These are phyloP conservation scores for Oscheius sp. DNA, from an alignment of 2,888 invertebrate species.

Conservation along the genomic window DNA sequence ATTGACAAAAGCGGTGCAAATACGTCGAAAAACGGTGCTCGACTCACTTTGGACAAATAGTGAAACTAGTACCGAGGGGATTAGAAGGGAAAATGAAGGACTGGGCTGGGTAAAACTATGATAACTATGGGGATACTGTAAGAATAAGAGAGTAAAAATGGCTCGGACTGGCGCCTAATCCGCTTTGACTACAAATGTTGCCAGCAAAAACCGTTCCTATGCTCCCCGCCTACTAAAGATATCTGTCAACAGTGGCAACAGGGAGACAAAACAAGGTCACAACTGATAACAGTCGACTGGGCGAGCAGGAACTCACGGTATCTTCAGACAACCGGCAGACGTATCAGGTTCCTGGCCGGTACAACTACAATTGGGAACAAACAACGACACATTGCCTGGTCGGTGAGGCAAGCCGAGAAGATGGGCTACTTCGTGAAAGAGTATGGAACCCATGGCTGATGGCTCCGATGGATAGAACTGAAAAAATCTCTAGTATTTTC, in stretches of 20 bases:
- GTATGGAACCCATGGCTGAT: conserved; percentile 71
- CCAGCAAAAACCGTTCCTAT: not conserved
- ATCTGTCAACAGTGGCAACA: no score
- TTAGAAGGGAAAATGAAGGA: not conserved
- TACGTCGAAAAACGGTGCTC: conserved; percentile 30
- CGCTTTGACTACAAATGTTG: not conserved
- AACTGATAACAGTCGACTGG: no score
- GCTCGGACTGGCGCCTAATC: conserved; percentile 8
- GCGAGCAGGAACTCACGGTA: conserved; percentile 55
- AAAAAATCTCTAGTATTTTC: conserved; percentile 30
- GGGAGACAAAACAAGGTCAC: no score
- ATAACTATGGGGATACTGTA: no score
- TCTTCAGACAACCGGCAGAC: conserved; percentile 59
- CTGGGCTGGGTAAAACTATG: no score
- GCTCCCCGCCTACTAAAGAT: not conserved
- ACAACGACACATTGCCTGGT: conserved; percentile 49
- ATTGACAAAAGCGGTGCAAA: conserved; percentile 32
- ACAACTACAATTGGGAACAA: conserved; percentile 51
- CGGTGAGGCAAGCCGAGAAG: conserved; percentile 67
- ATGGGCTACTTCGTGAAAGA: conserved; percentile 70
- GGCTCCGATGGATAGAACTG: conserved; percentile 72
- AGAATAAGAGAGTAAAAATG: not conserved
- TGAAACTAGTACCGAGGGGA: conserved; percentile 29
- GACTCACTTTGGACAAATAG: conserved; percentile 34
- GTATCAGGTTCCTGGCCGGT: conserved; percentile 37